Base-by-base conservation (phyloP, 2,113 vertebrate species). In the Myiozetetes cayanensis region DNA sequence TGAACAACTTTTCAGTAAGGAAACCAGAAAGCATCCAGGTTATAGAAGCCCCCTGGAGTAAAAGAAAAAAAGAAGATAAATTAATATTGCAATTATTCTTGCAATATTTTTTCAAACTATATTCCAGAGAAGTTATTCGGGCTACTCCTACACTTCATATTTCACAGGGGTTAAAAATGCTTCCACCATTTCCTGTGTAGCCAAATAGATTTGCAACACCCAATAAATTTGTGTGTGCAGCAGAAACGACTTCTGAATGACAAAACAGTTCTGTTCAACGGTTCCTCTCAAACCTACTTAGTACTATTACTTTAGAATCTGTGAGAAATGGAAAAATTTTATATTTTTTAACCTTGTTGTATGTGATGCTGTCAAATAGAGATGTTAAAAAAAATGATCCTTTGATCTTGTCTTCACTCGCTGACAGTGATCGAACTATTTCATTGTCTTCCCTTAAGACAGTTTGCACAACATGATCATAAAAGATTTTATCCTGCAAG, bases 11-110 rank as follows among this genome's bases (percentile, higher is more conserved):
- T 66, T 98, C 97, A 71, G 92, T 96, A 87, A 98, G 83, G 89
- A 98, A 98, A 47, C 82, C 77, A 53, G 96, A 97, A 88, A 98
- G 96, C 98, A 98, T 98, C 87, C 97, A 94, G 30, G 96, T 88
- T 90, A 98, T 41, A 81, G 96, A 96, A 10, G 98, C 97, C 19
- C 98, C 98, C 98, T 98, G 65, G 49, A 66, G 55, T n/a, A 90
- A 91, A 82, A 55, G 91, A 43, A 43, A 43, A 61, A 37, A 18
- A 17, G 66, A 46, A 91, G n/a, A n/a, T n/a, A 25, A 25, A 43
- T 46, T 89, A 76, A 46, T 91, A 41, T 27, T 74, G 21, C 50
- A 73, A 70, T 47, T 68, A 63, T 39, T 90, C 27, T 8, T 56
- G 19, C 16, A 80, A 3, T 53, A 41, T 50, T 62, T 91, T 85